Evolutionary conservation across 2,797 vertebrate species (phyloP), one percentile per base, ranked within the genome.

Genomic region (Neosilurus mollespiculum): DNA sequence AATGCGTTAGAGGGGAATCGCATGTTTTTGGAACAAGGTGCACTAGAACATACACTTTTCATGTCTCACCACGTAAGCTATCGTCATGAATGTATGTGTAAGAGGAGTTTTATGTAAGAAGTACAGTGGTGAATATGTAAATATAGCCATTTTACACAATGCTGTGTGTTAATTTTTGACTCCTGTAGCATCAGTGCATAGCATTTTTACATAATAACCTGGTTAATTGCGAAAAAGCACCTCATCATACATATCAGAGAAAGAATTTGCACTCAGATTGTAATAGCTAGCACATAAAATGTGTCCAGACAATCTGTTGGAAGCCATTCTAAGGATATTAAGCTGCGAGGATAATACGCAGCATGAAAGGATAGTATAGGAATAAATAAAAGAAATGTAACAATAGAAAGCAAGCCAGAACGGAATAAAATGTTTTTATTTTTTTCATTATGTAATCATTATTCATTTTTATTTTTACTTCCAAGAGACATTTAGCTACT

Each of bases 121-220:
- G 20, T 72, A 16, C n/a, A n/a, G 14, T 18, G 12, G 15, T 26
- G 26, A 26, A 26, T 26, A 0, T 54, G 53, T 26, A 54, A 26
- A 26, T 54, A 0, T 26, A 72, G 14, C 2, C 51, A 9, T 54
- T 72, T 54, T 72, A 72, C 16, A 26, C 51, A 71, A 6, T 51
- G 37, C 4, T 49, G 6, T 49, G 20, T 43, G 34, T 53, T 11
- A 51, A 30, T 24, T 18, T 26, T 76, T 14, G 10, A 65, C 78
- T 59, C 34, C 26, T 54, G 61, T 54, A 22, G 59, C 43, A 64
- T 64, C 26, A 15, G n/a, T 79, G 75, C 80, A 80, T 78, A 85
- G 30, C 64, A 53, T 76, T 85, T 34, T 59, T 77, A 58, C 70
- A 69, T 86, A 78, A 80, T 77, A 69, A 62, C 54, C 49, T 34